These are phyloP conservation scores for Sylvia atricapilla DNA, from an alignment of 2,113 vertebrate species.

Conservation along the genomic window DNA sequence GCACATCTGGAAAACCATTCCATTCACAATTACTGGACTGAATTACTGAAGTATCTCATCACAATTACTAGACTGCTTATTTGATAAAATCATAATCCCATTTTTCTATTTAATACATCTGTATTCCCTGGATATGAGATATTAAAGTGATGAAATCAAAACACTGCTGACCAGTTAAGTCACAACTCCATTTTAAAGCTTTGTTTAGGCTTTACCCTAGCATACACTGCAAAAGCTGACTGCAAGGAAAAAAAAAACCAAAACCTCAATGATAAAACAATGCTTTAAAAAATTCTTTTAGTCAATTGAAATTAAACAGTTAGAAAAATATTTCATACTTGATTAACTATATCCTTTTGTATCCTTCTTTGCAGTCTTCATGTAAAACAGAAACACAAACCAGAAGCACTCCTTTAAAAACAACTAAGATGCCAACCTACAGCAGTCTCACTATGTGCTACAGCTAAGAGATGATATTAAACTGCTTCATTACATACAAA, in stretches of 20 bases:
- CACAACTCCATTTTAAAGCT: background rate
- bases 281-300: background rate
- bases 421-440: background rate
- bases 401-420: background rate
- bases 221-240: background rate
- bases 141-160: background rate
- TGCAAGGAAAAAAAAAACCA: background rate
- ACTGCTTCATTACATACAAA: background rate
- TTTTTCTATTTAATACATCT: constrained; percentile 1
- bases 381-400: background rate
- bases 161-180: background rate
- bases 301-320: background rate
- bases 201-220: background rate
- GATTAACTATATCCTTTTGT: background rate
- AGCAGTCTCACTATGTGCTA: background rate
- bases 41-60: background rate
- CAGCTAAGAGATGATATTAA: background rate
- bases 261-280: background rate
- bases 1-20: background rate
- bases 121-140: background rate
- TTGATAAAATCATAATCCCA: background rate
- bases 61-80: constrained; percentile 9
- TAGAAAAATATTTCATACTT: background rate
- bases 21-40: background rate
- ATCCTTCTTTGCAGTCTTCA: background rate